Percentiles rank a stretch among this genome's conserved stretches.
phyloP scores from a whole-genome alignment of 2,113 vertebrate species.

The Hippopotamus amphibius region DNA sequence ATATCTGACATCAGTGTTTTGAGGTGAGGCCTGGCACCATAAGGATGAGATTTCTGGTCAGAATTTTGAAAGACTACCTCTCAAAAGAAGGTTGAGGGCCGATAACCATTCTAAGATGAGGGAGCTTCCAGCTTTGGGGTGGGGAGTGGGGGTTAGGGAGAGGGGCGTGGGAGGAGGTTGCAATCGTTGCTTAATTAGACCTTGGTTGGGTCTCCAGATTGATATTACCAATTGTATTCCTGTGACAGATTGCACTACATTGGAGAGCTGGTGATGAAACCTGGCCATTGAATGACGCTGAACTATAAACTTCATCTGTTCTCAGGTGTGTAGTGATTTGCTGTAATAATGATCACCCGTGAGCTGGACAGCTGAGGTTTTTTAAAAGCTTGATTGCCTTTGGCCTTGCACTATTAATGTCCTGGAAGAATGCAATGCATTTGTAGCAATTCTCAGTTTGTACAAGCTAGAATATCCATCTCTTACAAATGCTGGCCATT shows the following conservation, averaged over 20 bases:
- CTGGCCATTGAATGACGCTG: conserved; percentile 72
- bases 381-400: conserved; percentile 76
- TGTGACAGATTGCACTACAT: conserved; percentile 69
- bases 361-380: conserved; percentile 78
- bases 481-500: conserved; percentile 55
- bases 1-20: neutral
- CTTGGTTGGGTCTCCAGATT: conserved; percentile 76
- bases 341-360: conserved; percentile 77
- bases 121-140: neutral
- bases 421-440: conserved; percentile 67
- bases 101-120: neutral
- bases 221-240: conserved; percentile 74
- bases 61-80: conserved; percentile 31
- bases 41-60: neutral
- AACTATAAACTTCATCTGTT: conserved; percentile 77
- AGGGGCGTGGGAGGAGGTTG: neutral
- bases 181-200: conserved; percentile 67
- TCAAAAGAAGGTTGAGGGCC: neutral
- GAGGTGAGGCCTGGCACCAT: neutral
- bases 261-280: conserved; percentile 75
- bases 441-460: conserved; percentile 73
- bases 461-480: conserved; percentile 39
- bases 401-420: conserved; percentile 76
- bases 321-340: conserved; percentile 72
- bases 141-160: neutral